Evolutionary conservation across 2,113 vertebrate species (phyloP).

Genomic region (Vulpes vulpes): DNA sequence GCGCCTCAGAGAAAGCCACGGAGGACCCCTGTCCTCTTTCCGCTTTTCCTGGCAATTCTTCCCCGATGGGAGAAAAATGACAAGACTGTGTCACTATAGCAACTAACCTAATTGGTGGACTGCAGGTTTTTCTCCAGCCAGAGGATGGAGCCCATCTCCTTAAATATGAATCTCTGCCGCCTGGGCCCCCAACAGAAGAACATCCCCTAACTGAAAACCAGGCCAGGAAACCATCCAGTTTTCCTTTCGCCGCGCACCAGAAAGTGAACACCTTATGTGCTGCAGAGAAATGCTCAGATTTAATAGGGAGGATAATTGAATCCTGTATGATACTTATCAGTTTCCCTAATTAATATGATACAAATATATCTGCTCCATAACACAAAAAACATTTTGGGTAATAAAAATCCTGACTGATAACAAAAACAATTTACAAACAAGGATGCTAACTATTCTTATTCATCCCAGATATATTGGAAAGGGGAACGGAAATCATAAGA

Average conservation of each 20-base stretch:
- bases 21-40: neutral
- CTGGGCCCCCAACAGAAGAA: neutral
- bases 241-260: neutral
- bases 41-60: slow-evolving; percentile 13
- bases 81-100: slow-evolving; percentile 78
- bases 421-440: slow-evolving; percentile 37
- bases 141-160: slow-evolving; percentile 74
- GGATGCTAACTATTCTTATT: neutral
- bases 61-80: slow-evolving; percentile 66
- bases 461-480: neutral
- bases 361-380: neutral
- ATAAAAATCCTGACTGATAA: slow-evolving; percentile 31
- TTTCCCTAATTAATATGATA: neutral
- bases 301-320: neutral
- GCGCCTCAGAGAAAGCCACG: neutral
- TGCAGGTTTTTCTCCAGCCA: slow-evolving; percentile 76
- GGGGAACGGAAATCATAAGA: neutral
- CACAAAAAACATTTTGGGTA: slow-evolving; percentile 6
- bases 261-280: neutral
- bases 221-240: slow-evolving; percentile 36
- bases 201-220: slow-evolving; percentile 19
- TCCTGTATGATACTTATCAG: neutral
- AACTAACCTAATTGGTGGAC: slow-evolving; percentile 69
- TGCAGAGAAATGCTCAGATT: neutral
- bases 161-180: accelerated